A percentile compares a stretch with the other conserved stretches of the same genome.
phyloP scores from a whole-genome alignment of 2,113 vertebrate genomes.

The Zosterops borbonicus region DNA sequence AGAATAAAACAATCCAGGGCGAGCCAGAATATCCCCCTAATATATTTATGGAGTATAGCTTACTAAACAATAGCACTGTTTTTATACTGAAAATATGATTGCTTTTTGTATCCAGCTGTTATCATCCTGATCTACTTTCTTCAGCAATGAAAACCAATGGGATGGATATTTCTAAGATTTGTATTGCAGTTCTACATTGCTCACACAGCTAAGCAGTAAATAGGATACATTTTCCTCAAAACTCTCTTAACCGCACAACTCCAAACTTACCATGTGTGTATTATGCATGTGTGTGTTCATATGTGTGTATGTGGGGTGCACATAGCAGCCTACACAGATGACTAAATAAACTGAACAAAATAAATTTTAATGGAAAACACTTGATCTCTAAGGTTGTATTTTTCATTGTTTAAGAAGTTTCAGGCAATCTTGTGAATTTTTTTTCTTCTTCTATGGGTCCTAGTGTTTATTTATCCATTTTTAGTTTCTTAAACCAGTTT shows the following conservation, averaged over 20 bases:
- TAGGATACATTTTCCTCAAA: neutral
- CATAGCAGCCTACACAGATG: neutral
- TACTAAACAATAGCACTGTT: neutral
- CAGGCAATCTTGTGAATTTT: neutral
- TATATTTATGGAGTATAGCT: neutral
- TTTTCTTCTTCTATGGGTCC: neutral
- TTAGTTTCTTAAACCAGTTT: neutral
- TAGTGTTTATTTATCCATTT: neutral
- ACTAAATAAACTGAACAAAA: neutral
- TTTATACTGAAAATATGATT: constrained; percentile 15
- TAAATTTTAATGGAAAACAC: neutral
- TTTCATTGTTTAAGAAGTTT: neutral
- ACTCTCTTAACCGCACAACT: neutral
- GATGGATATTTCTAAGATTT: neutral
- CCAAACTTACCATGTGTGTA: neutral
- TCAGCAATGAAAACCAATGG: neutral
- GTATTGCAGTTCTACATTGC: neutral
- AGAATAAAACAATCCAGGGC: neutral
- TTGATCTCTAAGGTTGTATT: neutral
- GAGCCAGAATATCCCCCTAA: neutral
- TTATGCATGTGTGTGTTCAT: neutral
- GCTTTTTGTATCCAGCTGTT: constrained; percentile 9
- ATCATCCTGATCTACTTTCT: constrained; percentile 9
- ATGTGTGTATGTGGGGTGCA: neutral
- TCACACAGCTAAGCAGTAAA: neutral